Percentiles rank a stretch among this genome's conserved stretches.
Conservation (phyloP, 1,140 invertebrate species). For the Bombyx mori region DNA sequence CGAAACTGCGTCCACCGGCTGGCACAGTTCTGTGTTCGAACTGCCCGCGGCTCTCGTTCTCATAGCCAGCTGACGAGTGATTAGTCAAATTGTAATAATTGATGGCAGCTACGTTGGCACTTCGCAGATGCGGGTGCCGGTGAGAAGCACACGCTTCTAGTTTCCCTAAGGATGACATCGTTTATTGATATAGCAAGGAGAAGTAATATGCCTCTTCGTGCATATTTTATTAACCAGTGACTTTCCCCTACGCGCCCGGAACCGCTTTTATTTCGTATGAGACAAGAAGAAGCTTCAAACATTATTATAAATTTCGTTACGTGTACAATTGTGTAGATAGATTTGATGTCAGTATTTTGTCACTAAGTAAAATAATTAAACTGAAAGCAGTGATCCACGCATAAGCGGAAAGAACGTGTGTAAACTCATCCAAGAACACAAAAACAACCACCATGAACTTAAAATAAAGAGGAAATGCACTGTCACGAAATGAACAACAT, state of each 20-base stretch:
- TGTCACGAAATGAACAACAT: too few relatives aligned
- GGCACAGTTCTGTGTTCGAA: slow-evolving; percentile 50
- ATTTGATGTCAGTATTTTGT: slow-evolving; percentile 1
- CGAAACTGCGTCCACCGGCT: slow-evolving; percentile 57
- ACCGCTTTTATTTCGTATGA: slow-evolving; percentile 13
- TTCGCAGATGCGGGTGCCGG: slow-evolving; percentile 60
- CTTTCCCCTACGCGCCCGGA: slow-evolving; percentile 53
- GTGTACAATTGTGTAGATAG: background rate
- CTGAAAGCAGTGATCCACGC: slow-evolving; percentile 64
- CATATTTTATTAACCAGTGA: background rate
- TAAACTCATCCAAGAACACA: slow-evolving; percentile 48
- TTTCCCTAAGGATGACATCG: slow-evolving; percentile 68
- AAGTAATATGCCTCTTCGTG: background rate
- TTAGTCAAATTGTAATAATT: slow-evolving; percentile 76
- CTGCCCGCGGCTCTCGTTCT: slow-evolving; percentile 69
- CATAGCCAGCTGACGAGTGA: slow-evolving; percentile 72
- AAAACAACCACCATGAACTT: slow-evolving; percentile 27
- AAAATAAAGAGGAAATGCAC: background rate
- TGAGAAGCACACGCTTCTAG: slow-evolving; percentile 69
- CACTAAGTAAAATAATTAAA: slow-evolving; percentile 30
- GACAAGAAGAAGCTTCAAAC: too few relatives aligned
- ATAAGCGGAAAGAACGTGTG: slow-evolving; percentile 67
- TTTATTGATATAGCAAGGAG: slow-evolving; percentile 1
- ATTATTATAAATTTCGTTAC: background rate
- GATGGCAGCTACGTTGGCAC: slow-evolving; percentile 68